Conservation (phyloP, 2,888 invertebrate species). For the Drosophila pegasa region DNA sequence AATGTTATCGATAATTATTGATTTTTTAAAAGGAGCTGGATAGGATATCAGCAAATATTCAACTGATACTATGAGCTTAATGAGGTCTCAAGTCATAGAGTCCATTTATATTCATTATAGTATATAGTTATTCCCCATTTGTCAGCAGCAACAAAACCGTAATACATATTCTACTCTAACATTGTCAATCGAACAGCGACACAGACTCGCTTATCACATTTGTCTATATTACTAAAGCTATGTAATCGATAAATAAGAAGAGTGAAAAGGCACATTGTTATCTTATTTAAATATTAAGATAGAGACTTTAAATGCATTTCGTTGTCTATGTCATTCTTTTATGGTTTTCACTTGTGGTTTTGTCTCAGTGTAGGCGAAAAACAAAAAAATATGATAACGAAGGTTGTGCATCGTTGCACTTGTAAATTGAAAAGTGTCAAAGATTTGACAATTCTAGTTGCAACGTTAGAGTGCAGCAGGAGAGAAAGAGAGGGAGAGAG, state of each 20-base stretch:
- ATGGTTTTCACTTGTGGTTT: background rate
- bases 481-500: background rate
- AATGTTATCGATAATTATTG: slow-evolving; percentile 12
- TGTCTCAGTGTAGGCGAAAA: slow-evolving; percentile 29
- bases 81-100: too few species aligned
- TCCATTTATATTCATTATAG: too few species aligned
- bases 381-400: slow-evolving; percentile 30
- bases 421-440: slow-evolving; percentile 60
- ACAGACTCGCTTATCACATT: too few species aligned
- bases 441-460: slow-evolving; percentile 48
- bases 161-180: too few species aligned
- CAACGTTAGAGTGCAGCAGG: slow-evolving; percentile 32
- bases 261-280: background rate
- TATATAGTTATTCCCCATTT: too few species aligned
- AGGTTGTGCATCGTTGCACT: slow-evolving; percentile 48
- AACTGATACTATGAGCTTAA: too few species aligned
- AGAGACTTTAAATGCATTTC: background rate
- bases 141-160: too few species aligned
- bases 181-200: too few species aligned
- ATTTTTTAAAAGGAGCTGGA: background rate
- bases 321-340: background rate
- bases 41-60: too few species aligned
- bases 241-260: background rate
- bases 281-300: background rate
- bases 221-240: background rate